Evolutionary conservation across 2,888 invertebrate genomes (phyloP).

Genomic region (Orchestes rusci): DNA sequence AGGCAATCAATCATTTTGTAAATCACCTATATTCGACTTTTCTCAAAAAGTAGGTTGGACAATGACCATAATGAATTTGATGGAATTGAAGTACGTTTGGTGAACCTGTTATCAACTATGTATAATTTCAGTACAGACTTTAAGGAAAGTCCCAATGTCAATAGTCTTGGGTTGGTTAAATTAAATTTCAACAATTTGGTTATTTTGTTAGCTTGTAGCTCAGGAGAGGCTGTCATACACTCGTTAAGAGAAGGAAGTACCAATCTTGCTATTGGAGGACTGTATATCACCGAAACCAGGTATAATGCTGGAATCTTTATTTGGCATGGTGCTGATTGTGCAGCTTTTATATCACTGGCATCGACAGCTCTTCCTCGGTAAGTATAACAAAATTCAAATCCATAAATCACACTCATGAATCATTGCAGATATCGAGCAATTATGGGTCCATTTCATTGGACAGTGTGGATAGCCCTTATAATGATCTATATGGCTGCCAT

Average conservation of each 20-base stretch:
- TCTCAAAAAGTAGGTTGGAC: too few relatives aligned
- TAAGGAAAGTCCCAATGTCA: conserved; percentile 49
- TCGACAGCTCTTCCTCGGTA: conserved; percentile 73
- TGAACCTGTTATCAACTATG: conserved; percentile 53
- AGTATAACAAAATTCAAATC: conserved; percentile 2
- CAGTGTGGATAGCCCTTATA: conserved; percentile 69
- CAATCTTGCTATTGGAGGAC: conserved; percentile 66
- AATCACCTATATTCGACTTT: too few relatives aligned
- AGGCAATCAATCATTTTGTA: too few relatives aligned
- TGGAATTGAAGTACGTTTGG: conserved; percentile 64
- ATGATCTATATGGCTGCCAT: conserved; percentile 65
- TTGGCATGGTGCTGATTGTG: conserved; percentile 68
- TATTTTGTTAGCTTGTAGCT: conserved; percentile 39
- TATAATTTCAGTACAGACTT: conserved; percentile 70
- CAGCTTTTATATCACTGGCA: conserved; percentile 66
- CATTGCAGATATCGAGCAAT: conserved; percentile 65
- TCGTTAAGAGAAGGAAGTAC: conserved; percentile 50
- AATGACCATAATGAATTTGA: conserved; percentile 59
- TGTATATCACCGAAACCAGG: conserved; percentile 56
- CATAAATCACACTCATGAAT: neutral
- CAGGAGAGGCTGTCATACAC: conserved; percentile 54
- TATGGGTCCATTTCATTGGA: conserved; percentile 76
- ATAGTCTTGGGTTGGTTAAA: conserved; percentile 43
- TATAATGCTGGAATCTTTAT: conserved; percentile 53
- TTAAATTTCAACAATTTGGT: neutral